Percentiles rank a stretch among this genome's conserved stretches.
Evolutionary conservation across 2,797 vertebrate species (phyloP).

Genomic region (Hemitrygon akajei): DNA sequence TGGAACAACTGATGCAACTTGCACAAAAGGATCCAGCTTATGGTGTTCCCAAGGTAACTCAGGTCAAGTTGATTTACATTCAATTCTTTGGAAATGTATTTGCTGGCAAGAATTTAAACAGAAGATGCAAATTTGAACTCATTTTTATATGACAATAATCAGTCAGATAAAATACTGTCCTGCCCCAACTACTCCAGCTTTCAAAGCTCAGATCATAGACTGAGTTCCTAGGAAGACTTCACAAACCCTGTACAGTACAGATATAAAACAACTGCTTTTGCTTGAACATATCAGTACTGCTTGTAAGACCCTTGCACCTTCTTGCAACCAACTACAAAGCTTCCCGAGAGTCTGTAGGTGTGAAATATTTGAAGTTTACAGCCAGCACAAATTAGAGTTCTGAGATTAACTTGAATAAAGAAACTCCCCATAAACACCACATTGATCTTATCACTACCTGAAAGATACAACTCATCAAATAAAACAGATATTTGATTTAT

Average conservation of each 20-base stretch:
- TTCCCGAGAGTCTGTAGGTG: background rate
- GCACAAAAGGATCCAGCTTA: background rate
- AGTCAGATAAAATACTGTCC: no score
- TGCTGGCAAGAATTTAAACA: background rate
- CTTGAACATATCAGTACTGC: background rate
- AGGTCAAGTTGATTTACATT: background rate
- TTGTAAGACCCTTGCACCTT: background rate
- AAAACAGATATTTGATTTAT: background rate
- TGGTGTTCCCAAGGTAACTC: background rate
- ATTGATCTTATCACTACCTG: no score
- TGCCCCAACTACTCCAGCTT: no score
- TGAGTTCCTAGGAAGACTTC: no score
- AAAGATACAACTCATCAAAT: background rate
- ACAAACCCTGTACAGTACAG: background rate
- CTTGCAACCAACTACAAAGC: background rate
- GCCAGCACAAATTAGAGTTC: background rate
- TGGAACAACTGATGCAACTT: background rate
- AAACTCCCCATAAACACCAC: no score
- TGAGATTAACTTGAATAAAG: no score
- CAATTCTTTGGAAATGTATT: no score
- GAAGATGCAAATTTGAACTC: background rate
- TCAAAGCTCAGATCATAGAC: no score
- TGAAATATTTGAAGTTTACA: background rate
- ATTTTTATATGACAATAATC: no score
- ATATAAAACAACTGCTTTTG: background rate